Evolutionary conservation across 2,888 invertebrate genomes (phyloP), one percentile per base, ranked within the genome.

Genomic region (Drosophila nr. fundita): DNA sequence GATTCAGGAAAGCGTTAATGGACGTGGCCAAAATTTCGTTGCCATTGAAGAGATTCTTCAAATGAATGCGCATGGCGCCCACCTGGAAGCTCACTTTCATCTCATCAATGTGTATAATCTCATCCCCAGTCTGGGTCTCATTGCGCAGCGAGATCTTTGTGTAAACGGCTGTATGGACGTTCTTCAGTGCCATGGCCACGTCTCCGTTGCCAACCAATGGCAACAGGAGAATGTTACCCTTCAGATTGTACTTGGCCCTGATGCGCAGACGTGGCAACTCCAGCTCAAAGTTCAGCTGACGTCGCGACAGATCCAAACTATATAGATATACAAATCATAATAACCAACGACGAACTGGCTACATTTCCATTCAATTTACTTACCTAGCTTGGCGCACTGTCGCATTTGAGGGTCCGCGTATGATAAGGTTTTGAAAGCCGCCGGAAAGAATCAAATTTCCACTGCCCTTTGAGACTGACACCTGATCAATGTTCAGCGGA

Each of bases 21-120:
- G 95, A 95, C 61, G 94, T 93, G 2, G 95, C 95, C 78, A 95
- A 91, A 71, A 95, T 93, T 89, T 94, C 94, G 82, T 95, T 95
- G 54, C 95, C 95, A 86, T 95, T 95, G 88, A 95, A 95, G 13
- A 95, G 92, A 91, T 95, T 95, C 58, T 94, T 93, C 27, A 95
- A 91, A 73, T 94, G 94, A 29, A 95, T 94, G 21, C 94, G 93
- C 93, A 95, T 94, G 5, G 92, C 92, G 15, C 94, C 93, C 63
- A 95, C 93, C 53, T 92, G 93, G 81, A 95, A 95, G 42, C 93
- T 93, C 0, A 95, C 94, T 75, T 94, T 93, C 94, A 95, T 95
- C 42, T 94, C 92, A 54, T 94, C 94, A 42, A 95, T 94, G 52
- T 92, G 91, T 65, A 93, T 93, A n/a, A 92, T 92, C 86, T 93